Evolutionary conservation across 2,113 vertebrate species (phyloP), one percentile per base, ranked within the genome.

Genomic region (Manacus vitellinus): DNA sequence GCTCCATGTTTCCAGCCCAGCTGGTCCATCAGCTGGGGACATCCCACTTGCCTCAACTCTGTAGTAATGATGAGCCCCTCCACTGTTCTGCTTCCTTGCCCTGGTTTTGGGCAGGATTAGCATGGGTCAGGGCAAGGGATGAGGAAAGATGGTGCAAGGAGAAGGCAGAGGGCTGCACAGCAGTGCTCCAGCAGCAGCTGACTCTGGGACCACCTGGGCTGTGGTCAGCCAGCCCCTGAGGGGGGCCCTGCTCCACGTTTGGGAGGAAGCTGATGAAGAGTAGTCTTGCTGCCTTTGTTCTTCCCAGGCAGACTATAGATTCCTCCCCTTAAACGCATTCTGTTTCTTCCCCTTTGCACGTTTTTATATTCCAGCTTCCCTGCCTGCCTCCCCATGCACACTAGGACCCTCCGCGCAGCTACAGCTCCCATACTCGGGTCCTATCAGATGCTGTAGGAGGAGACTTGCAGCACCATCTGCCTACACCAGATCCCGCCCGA

Each of bases 81-180:
- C 52, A 46, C 8, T 3, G 3, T 28, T 17, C n/a, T 21, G 44
- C 51, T 28, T 21, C 65, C 61, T 17, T 10, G 46, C 56, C 27
- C 46, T 30, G 33, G 3, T 2, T 51, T 84, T 2, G 58, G 56
- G 35, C 51, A 79, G 83, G 25, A 79, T 20, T 10, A 41, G 47
- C 30, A 21, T 22, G 35, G n/a, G 16, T 28, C 55, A 41, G 68
- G 0, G 2, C 27, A 10, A 11, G 14, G 75, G 17, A 25, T 27
- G 63, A 68, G 37, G 4, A 31, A 18, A 35, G 35, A 12, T 1
- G 0, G 4, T 8, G 30, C 0, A 4, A 58, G 63, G 37, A 4
- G 17, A 28, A 41, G 37, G 39, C 44, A 51, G 13, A 46, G 37
- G 8, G 43, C 30, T 0, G 3, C 1, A 2, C 39, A 31, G 46